Conservation (phyloP, 2,888 invertebrate species). For the Cyaniris semiargus region DNA sequence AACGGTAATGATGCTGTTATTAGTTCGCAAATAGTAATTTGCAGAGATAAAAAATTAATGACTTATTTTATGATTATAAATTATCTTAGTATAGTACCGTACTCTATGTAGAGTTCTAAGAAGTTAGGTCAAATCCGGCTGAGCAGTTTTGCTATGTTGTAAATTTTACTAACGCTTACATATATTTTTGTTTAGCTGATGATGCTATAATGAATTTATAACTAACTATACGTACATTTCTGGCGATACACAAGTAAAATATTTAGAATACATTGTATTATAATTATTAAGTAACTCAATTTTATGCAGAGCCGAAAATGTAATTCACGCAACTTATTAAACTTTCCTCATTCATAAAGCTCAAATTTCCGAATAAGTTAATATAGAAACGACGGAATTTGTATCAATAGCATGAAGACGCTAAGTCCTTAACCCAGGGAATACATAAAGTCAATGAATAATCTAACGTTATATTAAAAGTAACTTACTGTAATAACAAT, state of each 20-base stretch:
- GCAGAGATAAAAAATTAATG: not conserved
- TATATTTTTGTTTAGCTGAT: not conserved
- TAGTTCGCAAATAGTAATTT: not conserved
- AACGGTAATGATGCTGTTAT: not conserved
- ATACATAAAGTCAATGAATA: not conserved
- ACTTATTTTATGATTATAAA: not conserved
- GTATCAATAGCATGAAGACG: not conserved
- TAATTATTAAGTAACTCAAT: not conserved
- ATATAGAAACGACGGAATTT: not conserved
- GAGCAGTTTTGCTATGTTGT: not conserved
- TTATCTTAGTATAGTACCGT: not conserved
- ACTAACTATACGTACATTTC: not conserved
- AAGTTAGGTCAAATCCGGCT: not conserved
- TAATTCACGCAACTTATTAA: not conserved
- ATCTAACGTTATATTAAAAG: not conserved
- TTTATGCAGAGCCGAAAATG: not conserved
- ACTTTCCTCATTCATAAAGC: not conserved
- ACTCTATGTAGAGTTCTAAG: not conserved
- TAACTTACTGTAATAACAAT: conserved; percentile 5
- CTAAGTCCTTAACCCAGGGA: not conserved
- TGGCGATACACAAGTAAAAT: not conserved
- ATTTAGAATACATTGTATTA: not conserved
- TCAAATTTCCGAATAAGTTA: not conserved
- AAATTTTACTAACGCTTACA: not conserved
- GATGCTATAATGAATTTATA: not conserved